Base-by-base conservation (phyloP, 2,113 vertebrate species). In the Hemicordylus capensis region DNA sequence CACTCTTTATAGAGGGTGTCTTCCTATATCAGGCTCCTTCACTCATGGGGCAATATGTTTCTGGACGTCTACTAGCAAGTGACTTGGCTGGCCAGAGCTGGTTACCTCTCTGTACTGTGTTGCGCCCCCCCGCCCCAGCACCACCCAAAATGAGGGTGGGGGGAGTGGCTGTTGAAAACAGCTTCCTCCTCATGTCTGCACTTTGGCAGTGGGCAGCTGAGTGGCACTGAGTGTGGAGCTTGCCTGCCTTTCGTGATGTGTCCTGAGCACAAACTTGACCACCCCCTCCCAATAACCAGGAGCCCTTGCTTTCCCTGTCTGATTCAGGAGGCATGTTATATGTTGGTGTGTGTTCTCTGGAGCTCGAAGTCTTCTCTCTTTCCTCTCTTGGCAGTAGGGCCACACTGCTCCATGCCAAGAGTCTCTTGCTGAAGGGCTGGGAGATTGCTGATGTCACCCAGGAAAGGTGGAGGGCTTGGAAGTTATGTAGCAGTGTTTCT, bases 401-500 rank as follows among this genome's bases (percentile, higher is more conserved):
- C 56, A 37, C 48, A 66, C n/a, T 79, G 66, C 54, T 85, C 42
- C 42, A 48, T 46, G 42, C 20, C 12, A 39, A 26, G 26, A 17
- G 19, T 64, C 54, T 70, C 10, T 10, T 51, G 19, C 20, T 59
- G 74, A 70, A 87, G 46, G 28, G 10, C 63, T 82, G 63, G n/a
- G 61, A 59, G n/a, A 19, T 69, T 48, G 48, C 79, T 59, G 20
- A 59, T 24, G 26, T 39, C 48, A 59, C 42, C 63, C 26, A 48
- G 73, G 61, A 69, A 76, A 76, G 61, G 51, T 24, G 34, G 63
- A 67, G 39, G 61, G 39, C 26, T 61, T 39, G 59, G 56, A 76
- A n/a, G 51, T 26, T 69, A 42, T 76, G 73, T 82, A 70, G 76
- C 85, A 70, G 80, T 87, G 85, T 87, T 87, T 76, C 69, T 76